These are phyloP conservation scores for Phyllotreta striolata DNA, from an alignment of 2,888 invertebrate species.

Conservation along the genomic window DNA sequence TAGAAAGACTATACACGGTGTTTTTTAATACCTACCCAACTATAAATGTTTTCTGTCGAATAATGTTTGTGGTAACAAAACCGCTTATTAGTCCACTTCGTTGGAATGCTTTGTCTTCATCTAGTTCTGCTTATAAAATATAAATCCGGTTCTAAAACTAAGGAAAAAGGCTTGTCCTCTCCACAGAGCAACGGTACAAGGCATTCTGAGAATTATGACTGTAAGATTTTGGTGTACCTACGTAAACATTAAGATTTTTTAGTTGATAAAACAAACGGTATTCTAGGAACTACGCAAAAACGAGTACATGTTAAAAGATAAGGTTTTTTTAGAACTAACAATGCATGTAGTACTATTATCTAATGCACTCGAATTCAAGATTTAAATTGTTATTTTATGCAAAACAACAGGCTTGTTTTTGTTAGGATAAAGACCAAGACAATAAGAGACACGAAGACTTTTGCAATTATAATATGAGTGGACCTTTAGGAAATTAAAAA, in stretches of 20 bases:
- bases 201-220: conserved; percentile 20
- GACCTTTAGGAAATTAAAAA: too few species aligned
- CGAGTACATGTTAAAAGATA: neutral
- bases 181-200: conserved; percentile 39
- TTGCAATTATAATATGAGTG: too few species aligned
- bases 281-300: conserved; percentile 2
- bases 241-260: conserved; percentile 17
- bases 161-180: conserved; percentile 37
- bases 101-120: conserved; percentile 14
- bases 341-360: too few species aligned
- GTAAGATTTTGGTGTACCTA: conserved; percentile 4
- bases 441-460: too few species aligned
- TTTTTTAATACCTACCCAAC: too few species aligned
- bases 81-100: conserved; percentile 1
- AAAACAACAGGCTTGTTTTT: too few species aligned
- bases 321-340: neutral
- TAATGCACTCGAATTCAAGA: too few species aligned
- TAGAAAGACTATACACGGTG: too few species aligned
- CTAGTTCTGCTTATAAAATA: conserved; percentile 45
- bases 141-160: conserved; percentile 38
- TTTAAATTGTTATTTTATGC: too few species aligned
- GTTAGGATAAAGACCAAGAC: too few species aligned
- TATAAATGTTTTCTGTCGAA: neutral
- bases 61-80: neutral
- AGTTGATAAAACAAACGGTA: conserved; percentile 5